A percentile compares a stretch with the other conserved stretches of the same genome.
phyloP scores from a whole-genome alignment of 2,888 invertebrate genomes.

The Dastarcus helophoroides region DNA sequence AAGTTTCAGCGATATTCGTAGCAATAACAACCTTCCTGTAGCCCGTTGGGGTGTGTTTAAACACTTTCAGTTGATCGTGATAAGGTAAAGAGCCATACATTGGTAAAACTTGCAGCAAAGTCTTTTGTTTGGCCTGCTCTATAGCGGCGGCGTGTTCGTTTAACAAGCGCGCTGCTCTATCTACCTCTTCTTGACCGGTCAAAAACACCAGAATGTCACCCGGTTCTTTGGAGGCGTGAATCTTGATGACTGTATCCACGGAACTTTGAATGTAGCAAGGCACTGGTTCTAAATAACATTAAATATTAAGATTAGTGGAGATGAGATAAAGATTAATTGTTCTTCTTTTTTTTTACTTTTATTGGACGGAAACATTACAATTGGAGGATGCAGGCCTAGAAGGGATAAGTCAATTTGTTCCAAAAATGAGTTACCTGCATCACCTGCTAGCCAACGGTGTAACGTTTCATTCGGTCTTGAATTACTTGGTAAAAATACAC shows the following conservation, averaged over 20 bases:
- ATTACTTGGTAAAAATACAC: too few species aligned
- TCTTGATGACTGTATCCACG: constrained; percentile 79
- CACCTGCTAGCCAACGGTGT: too few species aligned
- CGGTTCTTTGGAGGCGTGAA: constrained; percentile 68
- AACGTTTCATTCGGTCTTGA: too few species aligned
- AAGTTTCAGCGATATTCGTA: constrained; percentile 95
- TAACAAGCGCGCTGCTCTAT: constrained; percentile 56
- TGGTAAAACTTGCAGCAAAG: constrained; percentile 60
- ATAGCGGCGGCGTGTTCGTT: constrained; percentile 48
- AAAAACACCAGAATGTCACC: constrained; percentile 90
- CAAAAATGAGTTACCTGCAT: too few species aligned
- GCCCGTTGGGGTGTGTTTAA: constrained; percentile 58
- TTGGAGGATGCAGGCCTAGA: too few species aligned
- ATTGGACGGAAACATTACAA: too few species aligned
- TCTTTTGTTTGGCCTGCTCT: constrained; percentile 39
- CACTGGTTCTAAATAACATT: constrained; percentile 68
- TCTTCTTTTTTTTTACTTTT: too few species aligned
- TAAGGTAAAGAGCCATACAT: constrained; percentile 87
- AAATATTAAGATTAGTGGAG: too few species aligned
- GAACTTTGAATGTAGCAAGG: constrained; percentile 81
- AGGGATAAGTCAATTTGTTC: too few species aligned
- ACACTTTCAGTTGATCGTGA: constrained; percentile 70
- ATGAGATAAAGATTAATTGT: too few species aligned
- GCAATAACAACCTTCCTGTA: constrained; percentile 83
- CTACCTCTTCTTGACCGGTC: constrained; percentile 91